These are phyloP conservation scores for Recurvirostra avosetta DNA, from an alignment of 2,113 vertebrate species.

Conservation along the genomic window DNA sequence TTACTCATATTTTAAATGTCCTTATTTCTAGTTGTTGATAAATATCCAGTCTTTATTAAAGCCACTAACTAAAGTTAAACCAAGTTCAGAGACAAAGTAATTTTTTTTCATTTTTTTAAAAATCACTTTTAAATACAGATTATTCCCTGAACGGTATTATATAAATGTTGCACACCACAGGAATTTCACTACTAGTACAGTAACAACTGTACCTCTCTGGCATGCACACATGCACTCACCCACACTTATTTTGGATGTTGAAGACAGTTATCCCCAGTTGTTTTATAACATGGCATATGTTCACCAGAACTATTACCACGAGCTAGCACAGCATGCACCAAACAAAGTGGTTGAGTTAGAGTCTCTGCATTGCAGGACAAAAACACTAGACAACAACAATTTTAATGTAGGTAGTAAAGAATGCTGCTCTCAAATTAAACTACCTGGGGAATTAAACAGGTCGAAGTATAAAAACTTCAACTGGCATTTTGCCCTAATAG, in stretches of 20 bases:
- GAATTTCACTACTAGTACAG: neutral
- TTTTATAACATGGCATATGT: neutral
- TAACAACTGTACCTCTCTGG: neutral
- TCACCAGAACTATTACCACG: neutral
- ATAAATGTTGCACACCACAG: neutral
- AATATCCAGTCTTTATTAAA: neutral
- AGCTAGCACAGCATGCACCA: neutral
- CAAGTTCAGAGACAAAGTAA: neutral
- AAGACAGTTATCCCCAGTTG: neutral
- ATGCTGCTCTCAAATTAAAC: neutral
- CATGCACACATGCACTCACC: neutral
- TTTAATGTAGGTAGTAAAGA: neutral
- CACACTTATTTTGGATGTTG: neutral
- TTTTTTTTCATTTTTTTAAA: neutral
- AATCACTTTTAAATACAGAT: neutral
- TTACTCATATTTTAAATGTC: neutral
- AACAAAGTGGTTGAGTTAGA: neutral
- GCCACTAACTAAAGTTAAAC: neutral
- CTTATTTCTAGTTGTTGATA: neutral
- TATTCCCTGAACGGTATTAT: neutral
- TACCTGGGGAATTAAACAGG: neutral
- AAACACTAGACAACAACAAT: neutral
- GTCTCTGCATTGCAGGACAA: constrained; percentile 31
- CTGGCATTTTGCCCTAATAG: neutral
- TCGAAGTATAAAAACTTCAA: neutral